A percentile compares a stretch with the other conserved stretches of the same genome.
Evolutionary conservation across 2,888 invertebrate species (phyloP).

Genomic region (Agrotis exclamationis): DNA sequence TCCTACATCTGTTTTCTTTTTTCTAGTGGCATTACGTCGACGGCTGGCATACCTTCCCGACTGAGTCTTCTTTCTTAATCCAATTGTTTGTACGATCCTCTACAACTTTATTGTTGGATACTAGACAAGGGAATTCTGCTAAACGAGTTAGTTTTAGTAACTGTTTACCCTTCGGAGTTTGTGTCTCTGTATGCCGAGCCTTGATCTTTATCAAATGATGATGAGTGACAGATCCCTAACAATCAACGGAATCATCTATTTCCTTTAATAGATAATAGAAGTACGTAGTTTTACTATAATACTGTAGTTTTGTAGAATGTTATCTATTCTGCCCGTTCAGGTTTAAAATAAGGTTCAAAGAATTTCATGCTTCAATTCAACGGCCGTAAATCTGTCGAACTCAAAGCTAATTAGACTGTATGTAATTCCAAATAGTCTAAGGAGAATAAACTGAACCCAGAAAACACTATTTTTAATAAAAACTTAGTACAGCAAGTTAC

Average conservation of each 20-base stretch:
- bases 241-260: constrained; percentile 32
- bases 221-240: constrained; percentile 25
- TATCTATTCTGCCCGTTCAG: not conserved
- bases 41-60: constrained; percentile 26
- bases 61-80: constrained; percentile 49
- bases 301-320: not conserved
- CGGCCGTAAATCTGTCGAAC: constrained; percentile 18
- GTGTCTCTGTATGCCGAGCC: not conserved
- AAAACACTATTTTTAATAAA: constrained; percentile 46
- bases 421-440: constrained; percentile 32
- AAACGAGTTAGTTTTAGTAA: constrained; percentile 25
- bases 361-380: not conserved
- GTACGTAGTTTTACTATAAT: constrained; percentile 4
- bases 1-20: constrained; percentile 37
- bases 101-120: constrained; percentile 41
- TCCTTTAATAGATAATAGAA: constrained; percentile 32
- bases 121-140: constrained; percentile 32
- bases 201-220: constrained; percentile 35
- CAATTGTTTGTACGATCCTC: constrained; percentile 51
- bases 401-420: constrained; percentile 28
- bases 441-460: constrained; percentile 24
- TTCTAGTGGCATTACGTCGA: constrained; percentile 22
- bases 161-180: constrained; percentile 14
- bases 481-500: constrained; percentile 26
- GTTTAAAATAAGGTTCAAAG: constrained; percentile 6